A percentile compares a stretch with the other conserved stretches of the same genome.
Evolutionary conservation across 2,113 vertebrate genomes (phyloP).

Genomic region (Lipophrys pholis): DNA sequence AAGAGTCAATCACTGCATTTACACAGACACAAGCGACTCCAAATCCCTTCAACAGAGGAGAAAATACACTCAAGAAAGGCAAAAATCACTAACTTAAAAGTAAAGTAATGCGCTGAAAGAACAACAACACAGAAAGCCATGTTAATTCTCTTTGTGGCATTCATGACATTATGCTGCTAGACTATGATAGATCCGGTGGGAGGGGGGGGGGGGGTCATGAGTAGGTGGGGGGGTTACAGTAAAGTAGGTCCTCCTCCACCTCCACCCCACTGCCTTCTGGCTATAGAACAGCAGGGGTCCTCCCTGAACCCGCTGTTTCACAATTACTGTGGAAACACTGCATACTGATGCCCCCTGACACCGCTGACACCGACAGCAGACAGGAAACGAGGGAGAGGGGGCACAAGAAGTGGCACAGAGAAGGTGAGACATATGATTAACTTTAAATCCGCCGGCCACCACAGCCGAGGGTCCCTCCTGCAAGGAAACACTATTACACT

Average conservation of each 20-base stretch:
- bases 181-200: constrained; percentile 50
- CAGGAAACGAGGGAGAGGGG: constrained; percentile 35
- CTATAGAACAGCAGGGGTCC: constrained; percentile 51
- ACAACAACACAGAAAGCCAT: constrained; percentile 62
- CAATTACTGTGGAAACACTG: constrained; percentile 66
- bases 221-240: constrained; percentile 34
- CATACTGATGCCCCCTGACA: constrained; percentile 65
- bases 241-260: constrained; percentile 29
- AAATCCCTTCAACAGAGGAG: constrained; percentile 67
- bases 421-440: constrained; percentile 37
- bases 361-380: constrained; percentile 33
- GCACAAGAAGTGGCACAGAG: constrained; percentile 3
- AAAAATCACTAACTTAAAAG: constrained; percentile 67
- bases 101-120: constrained; percentile 37
- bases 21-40: constrained; percentile 53
- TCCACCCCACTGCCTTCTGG: constrained; percentile 42
- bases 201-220: not conserved
- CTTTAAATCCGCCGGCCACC: constrained; percentile 27
- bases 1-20: constrained; percentile 61
- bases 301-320: constrained; percentile 59
- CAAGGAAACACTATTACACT: not conserved
- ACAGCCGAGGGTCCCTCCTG: constrained; percentile 19
- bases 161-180: constrained; percentile 55
- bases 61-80: constrained; percentile 50
- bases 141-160: constrained; percentile 69